Conservation (phyloP, 1,140 invertebrate species). For the Drosophila takahashii region DNA sequence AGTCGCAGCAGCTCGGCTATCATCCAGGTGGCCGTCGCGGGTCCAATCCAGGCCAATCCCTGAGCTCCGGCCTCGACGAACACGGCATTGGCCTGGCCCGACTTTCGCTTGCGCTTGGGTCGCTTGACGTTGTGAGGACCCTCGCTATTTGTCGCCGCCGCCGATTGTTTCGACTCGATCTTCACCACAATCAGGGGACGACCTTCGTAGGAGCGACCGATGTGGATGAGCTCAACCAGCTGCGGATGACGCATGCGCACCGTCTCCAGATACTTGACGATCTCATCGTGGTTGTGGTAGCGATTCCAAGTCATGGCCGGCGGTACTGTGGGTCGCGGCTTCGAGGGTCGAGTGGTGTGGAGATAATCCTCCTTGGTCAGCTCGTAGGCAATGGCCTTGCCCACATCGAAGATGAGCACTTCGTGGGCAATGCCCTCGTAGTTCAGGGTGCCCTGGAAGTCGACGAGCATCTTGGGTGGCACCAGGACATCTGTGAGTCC, state of each 20-base stretch:
- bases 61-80: constrained; percentile 91
- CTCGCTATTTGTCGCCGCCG: constrained; percentile 36
- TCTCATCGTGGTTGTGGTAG: constrained; percentile 89
- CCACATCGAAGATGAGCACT: constrained; percentile 90
- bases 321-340: constrained; percentile 10
- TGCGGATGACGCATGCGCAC: constrained; percentile 88
- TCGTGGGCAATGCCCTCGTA: constrained; percentile 88
- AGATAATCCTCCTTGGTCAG: constrained; percentile 71
- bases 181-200: constrained; percentile 87
- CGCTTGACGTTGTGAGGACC: constrained; percentile 39
- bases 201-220: constrained; percentile 90
- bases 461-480: constrained; percentile 87
- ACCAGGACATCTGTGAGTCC: constrained; percentile 90
- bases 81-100: constrained; percentile 86
- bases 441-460: constrained; percentile 88
- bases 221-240: constrained; percentile 87
- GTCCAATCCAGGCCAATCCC: constrained; percentile 94
- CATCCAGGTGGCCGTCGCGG: constrained; percentile 92
- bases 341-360: constrained; percentile 53
- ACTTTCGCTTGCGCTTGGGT: constrained; percentile 74
- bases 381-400: constrained; percentile 89
- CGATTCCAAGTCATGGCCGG: constrained; percentile 86
- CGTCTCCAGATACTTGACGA: constrained; percentile 89
- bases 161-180: constrained; percentile 68
- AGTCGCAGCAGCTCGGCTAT: constrained; percentile 90